Base-by-base conservation (phyloP, 2,113 vertebrate genomes). In the Scatophagus argus region DNA sequence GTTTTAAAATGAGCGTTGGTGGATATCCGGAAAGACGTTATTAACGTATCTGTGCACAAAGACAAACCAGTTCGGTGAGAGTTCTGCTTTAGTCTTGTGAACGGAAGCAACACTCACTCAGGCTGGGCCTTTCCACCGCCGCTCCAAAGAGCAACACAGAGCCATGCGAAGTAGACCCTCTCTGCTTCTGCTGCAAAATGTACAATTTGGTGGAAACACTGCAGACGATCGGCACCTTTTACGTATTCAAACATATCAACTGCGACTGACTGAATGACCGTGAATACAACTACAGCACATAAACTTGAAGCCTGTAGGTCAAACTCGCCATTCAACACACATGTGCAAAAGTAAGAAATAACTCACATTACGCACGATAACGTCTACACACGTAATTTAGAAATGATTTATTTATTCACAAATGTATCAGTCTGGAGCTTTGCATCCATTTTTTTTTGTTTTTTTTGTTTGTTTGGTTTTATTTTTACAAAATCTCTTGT, bases 391-490 rank as follows among this genome's bases (percentile, higher is more conserved):
- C 4, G 2, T 61, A 0, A 21, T 75, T 76, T 74, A 16, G 39
- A 79, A 79, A 74, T 27, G 0, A 61, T 61, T 23, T n/a, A n/a
- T 88, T 87, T 87, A 88, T 89, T 86, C 72, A 69, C 29, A 84
- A 78, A 75, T 29, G 31, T 36, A 56, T 62, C 36, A 6, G 55
- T 54, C 43, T 52, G 34, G 19, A 67, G n/a, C 10, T 38, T n/a
- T 54, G 36, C 17, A 13, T 67, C 64, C 21, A 69, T 60, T 43
- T n/a, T n/a, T n/a, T n/a, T n/a, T n/a, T n/a, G n/a, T n/a, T n/a
- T n/a, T n/a, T n/a, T n/a, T n/a, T n/a, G n/a, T n/a, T n/a, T n/a
- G n/a, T n/a, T n/a, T n/a, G n/a, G n/a, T n/a, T n/a, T n/a, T n/a
- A n/a, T n/a, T n/a, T 51, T 67, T 65, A 84, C 77, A 84, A 82